Evolutionary conservation across 1,140 invertebrate species (phyloP).

Genomic region (Scaptomyza pallida): DNA sequence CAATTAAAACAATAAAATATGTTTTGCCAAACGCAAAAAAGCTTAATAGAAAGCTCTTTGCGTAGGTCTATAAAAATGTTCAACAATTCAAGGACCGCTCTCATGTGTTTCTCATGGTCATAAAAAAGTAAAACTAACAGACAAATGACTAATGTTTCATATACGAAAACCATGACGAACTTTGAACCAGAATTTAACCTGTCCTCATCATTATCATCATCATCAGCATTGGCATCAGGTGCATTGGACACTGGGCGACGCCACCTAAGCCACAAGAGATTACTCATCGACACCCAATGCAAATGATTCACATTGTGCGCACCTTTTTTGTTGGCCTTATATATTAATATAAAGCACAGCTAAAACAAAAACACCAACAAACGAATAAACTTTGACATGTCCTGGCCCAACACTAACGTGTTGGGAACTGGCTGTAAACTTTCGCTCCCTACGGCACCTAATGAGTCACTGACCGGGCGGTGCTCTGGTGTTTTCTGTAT

Average conservation of each 20-base stretch:
- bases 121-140: background rate
- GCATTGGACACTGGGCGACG: slow-evolving; percentile 44
- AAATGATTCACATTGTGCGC: slow-evolving; percentile 46
- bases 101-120: background rate
- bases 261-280: slow-evolving; percentile 48
- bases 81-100: too few species aligned
- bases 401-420: slow-evolving; percentile 8
- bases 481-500: slow-evolving; percentile 11
- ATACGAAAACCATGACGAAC: slow-evolving; percentile 35
- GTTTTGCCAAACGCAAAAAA: too few species aligned
- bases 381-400: slow-evolving; percentile 8
- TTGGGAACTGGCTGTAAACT: slow-evolving; percentile 21
- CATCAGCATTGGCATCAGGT: slow-evolving; percentile 37
- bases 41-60: too few species aligned
- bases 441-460: slow-evolving; percentile 32
- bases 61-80: too few species aligned
- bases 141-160: slow-evolving; percentile 30
- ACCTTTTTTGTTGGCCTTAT: slow-evolving; percentile 4
- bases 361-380: background rate
- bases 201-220: background rate
- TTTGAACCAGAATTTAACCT: slow-evolving; percentile 58
- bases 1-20: too few species aligned
- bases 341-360: slow-evolving; percentile 23
- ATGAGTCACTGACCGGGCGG: slow-evolving; percentile 66
- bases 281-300: slow-evolving; percentile 46